Base-by-base conservation (phyloP, 2,113 vertebrate species). In the Elgaria multicarinata region DNA sequence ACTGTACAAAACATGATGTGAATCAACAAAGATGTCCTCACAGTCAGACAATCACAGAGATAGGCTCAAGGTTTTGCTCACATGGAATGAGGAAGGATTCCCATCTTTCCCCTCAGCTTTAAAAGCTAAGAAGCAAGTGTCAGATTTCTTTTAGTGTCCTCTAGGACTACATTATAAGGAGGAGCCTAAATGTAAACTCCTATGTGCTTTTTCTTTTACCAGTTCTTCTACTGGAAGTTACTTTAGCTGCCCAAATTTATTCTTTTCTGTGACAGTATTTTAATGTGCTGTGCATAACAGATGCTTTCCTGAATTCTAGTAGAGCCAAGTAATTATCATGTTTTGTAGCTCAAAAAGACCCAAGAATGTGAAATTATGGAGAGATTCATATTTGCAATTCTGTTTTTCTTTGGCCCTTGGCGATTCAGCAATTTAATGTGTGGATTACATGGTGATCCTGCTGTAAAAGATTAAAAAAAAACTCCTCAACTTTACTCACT, bases 351-450 rank as follows among this genome's bases (percentile, higher is more conserved):
- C 0, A 16, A 50, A 86, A 24, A 3, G 5, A 69, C 0, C 53
- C 3, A 42, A 6, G 42, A 33, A 22, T 39, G 53, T 64, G 4
- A 28, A 0, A 0, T 14, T 22, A 50, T 85, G 0, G 6, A 83
- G 58, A 55, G 33, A 87, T 72, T 87, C 55, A 71, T 0, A 0
- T 16, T 83, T 80, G 64, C 18, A 72, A 64, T 66, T 42, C 44
- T 53, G 77, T 22, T 82, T 81, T 82, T 62, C 42, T 85, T 71
- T 85, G 6, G 55, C 44, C 1, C 31, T 50, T 53, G 66, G 22
- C 26, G 55, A 36, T 24, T 39, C 42, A 75, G 18, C 46, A 53
- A 2, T 26, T 28, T 67, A 16, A 36, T 44, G 39, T 83, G 28
- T 46, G 62, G 69, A n/a, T 14, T 64, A 64, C 42, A 44, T 46